Base-by-base conservation (phyloP, 2,113 vertebrate species). In the Alethe diademata region DNA sequence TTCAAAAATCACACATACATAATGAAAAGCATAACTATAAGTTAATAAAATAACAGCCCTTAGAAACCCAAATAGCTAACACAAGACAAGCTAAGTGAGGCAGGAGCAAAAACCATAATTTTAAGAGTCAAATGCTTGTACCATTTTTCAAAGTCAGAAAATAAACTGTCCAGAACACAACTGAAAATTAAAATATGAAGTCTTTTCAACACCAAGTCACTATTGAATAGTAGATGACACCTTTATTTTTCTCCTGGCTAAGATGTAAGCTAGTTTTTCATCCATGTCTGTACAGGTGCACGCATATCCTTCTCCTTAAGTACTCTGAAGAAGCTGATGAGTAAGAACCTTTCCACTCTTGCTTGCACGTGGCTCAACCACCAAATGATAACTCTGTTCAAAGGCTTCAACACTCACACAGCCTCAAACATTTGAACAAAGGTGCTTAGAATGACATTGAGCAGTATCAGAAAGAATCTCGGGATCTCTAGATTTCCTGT, bases 161-260 rank as follows among this genome's bases (percentile, higher is more conserved):
- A 71, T 10, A 69, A 85, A 62, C 23, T 47, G 24, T 42, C 17
- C 1, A 3, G 28, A 31, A 57, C 38, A 60, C 3, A 0, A 0
- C 0, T 29, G 64, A 64, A 84, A 8, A 62, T 19, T 54, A 11
- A 72, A 53, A 24, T 43, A 76, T 45, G 53, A 75, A 69, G 25
- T 67, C 47, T 74, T 78, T 74, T 88, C 64, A 89, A 78, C 22
- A 88, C 14, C n/a, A 84, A 85, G 69, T 11, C 40, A 88, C 23
- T 35, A 24, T 10, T 74, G 23, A 64, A 15, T 1, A 3, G 50
- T 6, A 76, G 33, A 18, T 45, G 19, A 75, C 14, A 71, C 8
- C 3, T 23, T 81, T 40, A 14, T 85, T 66, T 71, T 65, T 61
- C 50, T 92, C n/a, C 54, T 66, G 64, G 53, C 40, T 61, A 43